Conservation (phyloP, 2,797 vertebrate species). For the Xenopus petersii region DNA sequence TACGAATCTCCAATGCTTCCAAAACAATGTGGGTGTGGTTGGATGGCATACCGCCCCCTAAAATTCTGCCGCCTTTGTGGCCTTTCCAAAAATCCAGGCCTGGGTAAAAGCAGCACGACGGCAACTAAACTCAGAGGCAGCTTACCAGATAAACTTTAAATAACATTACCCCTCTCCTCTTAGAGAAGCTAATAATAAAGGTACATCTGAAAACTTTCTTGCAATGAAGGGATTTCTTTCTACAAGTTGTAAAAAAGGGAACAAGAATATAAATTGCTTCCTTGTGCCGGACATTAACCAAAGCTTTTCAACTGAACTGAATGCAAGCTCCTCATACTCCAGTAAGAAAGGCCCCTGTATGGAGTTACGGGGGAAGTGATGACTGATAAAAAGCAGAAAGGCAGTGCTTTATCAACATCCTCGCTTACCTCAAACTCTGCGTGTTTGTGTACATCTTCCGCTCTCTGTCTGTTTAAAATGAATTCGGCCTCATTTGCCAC, state of each 20-base stretch:
- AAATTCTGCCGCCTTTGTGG: too few species aligned
- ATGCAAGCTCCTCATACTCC: conserved; percentile 38
- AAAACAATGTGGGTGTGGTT: too few species aligned
- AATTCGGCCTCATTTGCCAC: conserved; percentile 97
- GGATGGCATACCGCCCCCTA: too few species aligned
- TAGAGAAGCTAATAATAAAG: too few species aligned
- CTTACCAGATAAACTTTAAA: too few species aligned
- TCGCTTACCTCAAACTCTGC: conserved; percentile 91
- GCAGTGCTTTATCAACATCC: conserved; percentile 19
- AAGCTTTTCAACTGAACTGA: conserved; percentile 53
- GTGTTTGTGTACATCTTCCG: conserved; percentile 95
- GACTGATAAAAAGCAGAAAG: conserved; percentile 54
- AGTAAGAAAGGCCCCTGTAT: conserved; percentile 37
- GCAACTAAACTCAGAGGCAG: too few species aligned
- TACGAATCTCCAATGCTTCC: too few species aligned
- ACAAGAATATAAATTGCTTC: conserved; percentile 50
- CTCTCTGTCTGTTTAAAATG: conserved; percentile 93
- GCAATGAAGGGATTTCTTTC: not conserved
- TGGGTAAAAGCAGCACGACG: too few species aligned
- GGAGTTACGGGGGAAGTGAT: conserved; percentile 43
- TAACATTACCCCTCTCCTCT: too few species aligned
- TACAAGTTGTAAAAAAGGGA: conserved; percentile 53
- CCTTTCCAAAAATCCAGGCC: too few species aligned
- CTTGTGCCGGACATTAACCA: conserved; percentile 51
- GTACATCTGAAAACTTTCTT: too few species aligned